phyloP scores from a whole-genome alignment of 2,888 invertebrate species.

The Eristalis tenax region DNA sequence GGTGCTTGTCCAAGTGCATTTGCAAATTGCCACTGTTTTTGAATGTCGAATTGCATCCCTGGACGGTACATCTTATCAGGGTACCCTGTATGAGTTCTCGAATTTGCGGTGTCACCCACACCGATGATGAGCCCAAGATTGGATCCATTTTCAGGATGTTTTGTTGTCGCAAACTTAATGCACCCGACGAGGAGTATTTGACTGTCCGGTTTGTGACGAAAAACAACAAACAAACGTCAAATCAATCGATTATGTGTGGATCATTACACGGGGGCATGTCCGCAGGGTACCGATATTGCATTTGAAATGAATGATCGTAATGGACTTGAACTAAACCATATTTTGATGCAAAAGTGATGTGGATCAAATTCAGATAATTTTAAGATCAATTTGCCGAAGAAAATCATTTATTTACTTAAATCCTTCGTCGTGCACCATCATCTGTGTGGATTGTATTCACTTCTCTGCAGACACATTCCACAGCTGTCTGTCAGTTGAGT shows the following conservation, averaged over 20 bases:
- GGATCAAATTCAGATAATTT: neutral
- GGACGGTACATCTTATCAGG: conserved; percentile 78
- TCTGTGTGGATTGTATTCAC: neutral
- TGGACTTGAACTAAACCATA: too few species aligned
- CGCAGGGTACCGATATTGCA: neutral
- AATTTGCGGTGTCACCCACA: conserved; percentile 64
- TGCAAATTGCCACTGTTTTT: conserved; percentile 82
- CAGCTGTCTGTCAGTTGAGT: conserved; percentile 13
- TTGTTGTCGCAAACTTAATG: neutral
- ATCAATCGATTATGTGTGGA: conserved; percentile 4
- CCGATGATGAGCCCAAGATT: neutral
- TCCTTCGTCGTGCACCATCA: neutral
- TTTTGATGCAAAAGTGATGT: too few species aligned
- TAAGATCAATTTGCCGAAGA: neutral
- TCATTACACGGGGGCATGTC: neutral
- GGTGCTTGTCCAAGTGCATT: conserved; percentile 84
- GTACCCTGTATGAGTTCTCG: conserved; percentile 65
- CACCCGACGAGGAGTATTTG: neutral
- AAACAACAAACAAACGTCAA: conserved; percentile 29
- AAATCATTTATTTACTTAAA: neutral
- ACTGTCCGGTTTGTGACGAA: neutral
- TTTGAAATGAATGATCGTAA: too few species aligned
- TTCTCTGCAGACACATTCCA: neutral
- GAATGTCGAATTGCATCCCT: conserved; percentile 82
- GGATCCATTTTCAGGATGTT: conserved; percentile 4